These are phyloP conservation scores for Crioceris asparagi DNA, from an alignment of 2,888 invertebrate species.

Conservation along the genomic window DNA sequence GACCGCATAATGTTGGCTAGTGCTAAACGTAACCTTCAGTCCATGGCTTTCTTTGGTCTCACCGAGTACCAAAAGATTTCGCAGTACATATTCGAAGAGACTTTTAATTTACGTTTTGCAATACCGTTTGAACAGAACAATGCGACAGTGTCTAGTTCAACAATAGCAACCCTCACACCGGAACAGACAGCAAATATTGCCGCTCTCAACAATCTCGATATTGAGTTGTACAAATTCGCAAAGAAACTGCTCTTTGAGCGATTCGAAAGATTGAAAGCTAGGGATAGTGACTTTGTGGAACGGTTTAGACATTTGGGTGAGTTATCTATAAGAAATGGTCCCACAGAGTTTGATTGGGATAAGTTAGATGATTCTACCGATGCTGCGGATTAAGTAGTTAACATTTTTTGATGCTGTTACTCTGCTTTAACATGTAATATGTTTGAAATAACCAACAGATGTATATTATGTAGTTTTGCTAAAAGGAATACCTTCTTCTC, in stretches of 20 bases:
- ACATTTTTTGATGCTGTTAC: background rate
- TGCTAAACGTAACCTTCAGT: slow-evolving; percentile 88
- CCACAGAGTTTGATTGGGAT: slow-evolving; percentile 84
- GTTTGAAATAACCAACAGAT: too few species aligned
- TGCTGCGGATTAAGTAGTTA: background rate
- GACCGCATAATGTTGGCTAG: slow-evolving; percentile 84
- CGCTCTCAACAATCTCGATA: slow-evolving; percentile 76
- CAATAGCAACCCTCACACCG: slow-evolving; percentile 64
- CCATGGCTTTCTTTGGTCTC: slow-evolving; percentile 95
- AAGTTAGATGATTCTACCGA: slow-evolving; percentile 54
- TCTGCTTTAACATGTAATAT: too few species aligned
- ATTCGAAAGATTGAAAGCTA: slow-evolving; percentile 68
- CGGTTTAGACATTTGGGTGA: slow-evolving; percentile 79
- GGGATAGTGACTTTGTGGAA: slow-evolving; percentile 71
- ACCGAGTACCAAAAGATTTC: slow-evolving; percentile 90
- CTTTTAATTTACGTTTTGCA: slow-evolving; percentile 81
- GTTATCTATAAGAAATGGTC: slow-evolving; percentile 60
- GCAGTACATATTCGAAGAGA: slow-evolving; percentile 90
- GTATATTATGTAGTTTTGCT: too few species aligned
- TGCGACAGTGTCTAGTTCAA: slow-evolving; percentile 75
- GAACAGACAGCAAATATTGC: slow-evolving; percentile 67
- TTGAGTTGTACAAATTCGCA: slow-evolving; percentile 89
- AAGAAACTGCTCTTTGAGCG: slow-evolving; percentile 77
- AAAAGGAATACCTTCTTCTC: too few species aligned
- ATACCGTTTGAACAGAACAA: slow-evolving; percentile 89